Conservation (phyloP, 2,113 vertebrate genomes). For the Cettia cetti region DNA sequence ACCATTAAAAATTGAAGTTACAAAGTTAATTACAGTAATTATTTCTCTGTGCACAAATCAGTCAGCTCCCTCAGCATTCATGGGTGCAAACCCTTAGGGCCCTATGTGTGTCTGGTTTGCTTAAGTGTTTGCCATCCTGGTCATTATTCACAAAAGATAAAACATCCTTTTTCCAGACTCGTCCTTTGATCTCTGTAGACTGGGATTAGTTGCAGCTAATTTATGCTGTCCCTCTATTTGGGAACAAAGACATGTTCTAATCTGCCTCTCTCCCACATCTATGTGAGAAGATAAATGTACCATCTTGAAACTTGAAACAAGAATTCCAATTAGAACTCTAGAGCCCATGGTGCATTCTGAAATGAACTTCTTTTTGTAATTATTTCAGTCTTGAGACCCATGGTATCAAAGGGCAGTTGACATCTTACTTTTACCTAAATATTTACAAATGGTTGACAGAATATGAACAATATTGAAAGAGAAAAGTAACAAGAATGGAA, state of each 20-base stretch:
- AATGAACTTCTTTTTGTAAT: neutral
- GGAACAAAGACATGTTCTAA: neutral
- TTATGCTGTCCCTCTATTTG: neutral
- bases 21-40: neutral
- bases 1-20: neutral
- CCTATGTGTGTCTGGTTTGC: neutral
- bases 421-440: neutral
- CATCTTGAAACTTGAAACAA: neutral
- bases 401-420: neutral
- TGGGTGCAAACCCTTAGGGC: neutral
- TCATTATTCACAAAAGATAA: neutral
- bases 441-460: neutral
- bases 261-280: neutral
- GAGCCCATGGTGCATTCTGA: neutral
- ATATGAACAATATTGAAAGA: neutral
- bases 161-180: neutral
- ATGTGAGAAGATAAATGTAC: neutral
- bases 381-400: neutral
- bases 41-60: neutral
- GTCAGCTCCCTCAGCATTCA: neutral
- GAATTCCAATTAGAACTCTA: neutral
- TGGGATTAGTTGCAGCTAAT: neutral
- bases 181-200: neutral
- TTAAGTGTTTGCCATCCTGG: neutral
- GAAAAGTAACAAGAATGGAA: neutral